phyloP scores from a whole-genome alignment of 2,113 vertebrate species.

The Carettochelys insculpta region DNA sequence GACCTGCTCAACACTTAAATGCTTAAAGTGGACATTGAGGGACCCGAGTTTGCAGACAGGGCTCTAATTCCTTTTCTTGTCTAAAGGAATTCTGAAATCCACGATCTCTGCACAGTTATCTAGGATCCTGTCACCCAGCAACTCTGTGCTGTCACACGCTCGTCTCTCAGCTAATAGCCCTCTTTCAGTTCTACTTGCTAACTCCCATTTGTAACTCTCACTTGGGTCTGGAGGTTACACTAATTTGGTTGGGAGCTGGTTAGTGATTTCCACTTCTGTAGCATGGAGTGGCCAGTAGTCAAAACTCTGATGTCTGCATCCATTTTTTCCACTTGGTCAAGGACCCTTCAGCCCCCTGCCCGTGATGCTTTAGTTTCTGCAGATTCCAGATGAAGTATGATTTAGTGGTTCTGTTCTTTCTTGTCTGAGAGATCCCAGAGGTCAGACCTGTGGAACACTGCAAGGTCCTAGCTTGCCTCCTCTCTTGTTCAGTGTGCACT shows the following conservation, averaged over 20 bases:
- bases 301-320: neutral
- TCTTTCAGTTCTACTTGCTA: neutral
- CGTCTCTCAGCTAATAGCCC: neutral
- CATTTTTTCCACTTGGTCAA: accelerated
- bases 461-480: accelerated
- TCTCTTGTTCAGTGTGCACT: neutral
- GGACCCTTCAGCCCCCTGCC: neutral
- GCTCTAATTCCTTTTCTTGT: neutral
- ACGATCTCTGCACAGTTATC: neutral
- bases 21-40: too few species aligned
- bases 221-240: neutral
- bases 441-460: accelerated
- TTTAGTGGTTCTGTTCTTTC: neutral
- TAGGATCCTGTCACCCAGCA: neutral
- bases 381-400: neutral
- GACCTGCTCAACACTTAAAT: neutral
- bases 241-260: neutral
- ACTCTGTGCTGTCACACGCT: neutral
- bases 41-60: neutral
- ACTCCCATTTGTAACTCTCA: neutral
- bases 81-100: neutral
- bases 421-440: accelerated
- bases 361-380: accelerated
- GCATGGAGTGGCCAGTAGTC: neutral
- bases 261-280: neutral